Evolutionary conservation across 2,888 invertebrate species (phyloP), one percentile per base, ranked within the genome.

Genomic region (Nemotelus nigrinus): DNA sequence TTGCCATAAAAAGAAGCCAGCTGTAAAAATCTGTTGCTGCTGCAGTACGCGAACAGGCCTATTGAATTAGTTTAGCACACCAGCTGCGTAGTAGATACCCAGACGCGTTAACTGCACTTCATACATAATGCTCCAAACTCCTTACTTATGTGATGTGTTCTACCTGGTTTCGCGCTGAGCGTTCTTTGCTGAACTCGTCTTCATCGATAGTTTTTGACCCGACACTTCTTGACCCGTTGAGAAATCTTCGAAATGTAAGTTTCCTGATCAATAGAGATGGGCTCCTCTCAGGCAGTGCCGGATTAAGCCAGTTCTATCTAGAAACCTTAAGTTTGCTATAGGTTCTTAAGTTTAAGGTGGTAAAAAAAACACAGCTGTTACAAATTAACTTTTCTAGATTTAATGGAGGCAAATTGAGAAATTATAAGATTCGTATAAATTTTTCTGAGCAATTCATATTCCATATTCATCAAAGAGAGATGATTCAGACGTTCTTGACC

Each of bases 121-220:
- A 57, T 78, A 80, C 7, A 81, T 63, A 57, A 78, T 63, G 10
- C 71, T 77, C 43, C 79, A 78, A 25, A 81, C 60, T 2, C 78
- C 78, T 77, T 82, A 64, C 77, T 79, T 72, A 58, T 81, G 81
- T 6, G 80, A 79, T 7, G 81, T 55, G 55, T 78, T 78, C 71
- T 64, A 64, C 80, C 79, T 81, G 58, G 77, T 57, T 43, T 77
- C 55, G 57, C 67, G 79, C 60, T 80, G 79, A 44, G 55, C 65
- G 4, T 81, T 79, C 50, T 65, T 71, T 6, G 47, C 57, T 10
- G 81, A 80, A 78, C 79, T 81, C 78, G 81, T 79, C 3, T 78
- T 74, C 3, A 70, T 8, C 3, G 71, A 80, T 80, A 63, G 80
- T 81, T 0, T 48, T 79, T 79, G 7, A 80, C 79, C 43, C 64